Base-by-base conservation (phyloP, 2,888 invertebrate species). In the Tillus elongatus region DNA sequence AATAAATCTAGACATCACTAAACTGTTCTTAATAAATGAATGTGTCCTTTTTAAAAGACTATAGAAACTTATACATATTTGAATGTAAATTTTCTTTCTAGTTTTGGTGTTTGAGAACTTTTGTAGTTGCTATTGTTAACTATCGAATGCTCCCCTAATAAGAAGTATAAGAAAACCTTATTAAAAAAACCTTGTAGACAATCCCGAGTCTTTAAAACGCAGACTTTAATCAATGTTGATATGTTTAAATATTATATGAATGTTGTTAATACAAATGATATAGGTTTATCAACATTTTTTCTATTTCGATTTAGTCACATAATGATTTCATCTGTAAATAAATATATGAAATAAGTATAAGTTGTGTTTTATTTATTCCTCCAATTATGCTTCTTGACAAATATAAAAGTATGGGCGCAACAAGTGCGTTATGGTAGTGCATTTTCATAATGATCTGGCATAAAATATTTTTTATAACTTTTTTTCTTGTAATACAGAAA, bases 261-360 rank as follows among this genome's bases (percentile, higher is more conserved):
- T 53, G 53, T 53, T 54, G 50, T 51, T 52, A 49, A 42, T 35
- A 35, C 37, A 41, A 38, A 37, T 31, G 45, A 42, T 40, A 47
- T 49, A 50, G 43, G 46, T 51, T 51, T 53, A 51, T 50, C 33
- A 38, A 44, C 40, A 44, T 50, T 46, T 52, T 53, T 53, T 49
- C 47, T 49, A 50, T 41, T 40, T 39, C 47, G 38, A 39, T 49
- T 48, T n/a, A n/a, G n/a, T 47, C 45, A 43, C 40, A 38, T 44
- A 30, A 46, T 43, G 33, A 36, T 41, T 44, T 45, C 36, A 45
- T 45, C 41, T 52, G 52, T 52, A 52, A 51, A 52, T 52, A 51
- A 42, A 51, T 36, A 46, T 41, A 39, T 40, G 33, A 43, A 15
- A 31, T 10, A 29, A 27, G 16, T 19, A 37, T 29, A n/a, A n/a